Conservation (phyloP, 2,888 invertebrate genomes). For the Lagria hirta region DNA sequence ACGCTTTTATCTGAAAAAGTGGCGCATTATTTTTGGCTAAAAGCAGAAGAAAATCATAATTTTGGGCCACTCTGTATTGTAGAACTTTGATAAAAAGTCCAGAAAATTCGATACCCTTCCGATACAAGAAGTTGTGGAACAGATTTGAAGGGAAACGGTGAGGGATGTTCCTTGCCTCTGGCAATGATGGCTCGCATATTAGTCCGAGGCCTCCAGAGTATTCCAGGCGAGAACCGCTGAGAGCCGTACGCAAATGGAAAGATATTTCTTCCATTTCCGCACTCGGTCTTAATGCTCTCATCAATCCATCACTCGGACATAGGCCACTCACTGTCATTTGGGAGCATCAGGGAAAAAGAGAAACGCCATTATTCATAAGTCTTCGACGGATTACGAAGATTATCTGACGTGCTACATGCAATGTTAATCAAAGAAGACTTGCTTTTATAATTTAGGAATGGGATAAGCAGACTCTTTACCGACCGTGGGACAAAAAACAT, state of each 20-base stretch:
- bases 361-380: slow-evolving; percentile 27
- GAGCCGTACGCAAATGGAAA: slow-evolving; percentile 49
- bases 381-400: too few species aligned
- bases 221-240: slow-evolving; percentile 31
- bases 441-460: too few species aligned
- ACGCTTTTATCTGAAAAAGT: too few species aligned
- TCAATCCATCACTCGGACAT: slow-evolving; percentile 45
- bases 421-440: too few species aligned
- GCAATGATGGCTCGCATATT: slow-evolving; percentile 51
- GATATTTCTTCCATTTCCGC: slow-evolving; percentile 49
- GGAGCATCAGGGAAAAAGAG: slow-evolving; percentile 37
- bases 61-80: too few species aligned
- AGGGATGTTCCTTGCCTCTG: slow-evolving; percentile 43
- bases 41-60: too few species aligned
- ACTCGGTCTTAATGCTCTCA: slow-evolving; percentile 42
- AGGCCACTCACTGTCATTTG: slow-evolving; percentile 44
- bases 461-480: too few species aligned
- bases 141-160: slow-evolving; percentile 46
- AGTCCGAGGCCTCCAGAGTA: slow-evolving; percentile 43
- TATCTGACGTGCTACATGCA: too few species aligned
- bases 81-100: too few species aligned
- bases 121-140: slow-evolving; percentile 37
- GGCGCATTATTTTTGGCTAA: too few species aligned
- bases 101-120: too few species aligned
- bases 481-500: too few species aligned